These are phyloP conservation scores for Silvanus unidentatus DNA, from an alignment of 2,888 invertebrate species.

Conservation along the genomic window DNA sequence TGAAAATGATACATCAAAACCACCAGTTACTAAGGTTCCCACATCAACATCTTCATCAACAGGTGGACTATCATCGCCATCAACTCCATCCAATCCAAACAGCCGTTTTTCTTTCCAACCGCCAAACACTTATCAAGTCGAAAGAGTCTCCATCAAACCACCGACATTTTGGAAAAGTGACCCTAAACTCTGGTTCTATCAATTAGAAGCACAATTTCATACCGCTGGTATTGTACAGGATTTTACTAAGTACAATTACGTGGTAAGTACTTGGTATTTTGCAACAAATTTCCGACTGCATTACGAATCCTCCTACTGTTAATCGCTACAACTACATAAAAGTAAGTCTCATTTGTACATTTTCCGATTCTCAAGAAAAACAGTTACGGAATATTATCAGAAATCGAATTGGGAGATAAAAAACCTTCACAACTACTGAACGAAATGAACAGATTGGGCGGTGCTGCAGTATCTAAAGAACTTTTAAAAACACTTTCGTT, in stretches of 20 bases:
- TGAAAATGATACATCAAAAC: no score
- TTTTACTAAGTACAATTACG: conserved; percentile 22
- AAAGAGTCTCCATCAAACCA: conserved; percentile 8
- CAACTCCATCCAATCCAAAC: not conserved
- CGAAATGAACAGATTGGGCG: conserved; percentile 24
- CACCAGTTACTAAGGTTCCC: no score
- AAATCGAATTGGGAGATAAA: conserved; percentile 24
- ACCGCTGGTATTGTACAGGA: conserved; percentile 18
- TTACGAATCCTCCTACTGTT: conserved; percentile 16
- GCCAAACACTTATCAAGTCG: conserved; percentile 11
- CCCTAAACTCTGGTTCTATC: conserved; percentile 24
- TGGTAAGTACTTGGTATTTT: conserved; percentile 27
- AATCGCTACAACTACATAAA: conserved; percentile 20
- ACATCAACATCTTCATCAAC: no score
- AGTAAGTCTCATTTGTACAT: conserved; percentile 19
- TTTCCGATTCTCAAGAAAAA: conserved; percentile 22
- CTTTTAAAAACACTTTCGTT: conserved; percentile 24
- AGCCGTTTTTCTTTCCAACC: conserved; percentile 7
- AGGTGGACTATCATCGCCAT: not conserved
- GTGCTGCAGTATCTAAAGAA: conserved; percentile 17
- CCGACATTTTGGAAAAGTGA: conserved; percentile 22
- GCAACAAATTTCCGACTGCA: conserved; percentile 23
- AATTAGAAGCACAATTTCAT: conserved; percentile 25
- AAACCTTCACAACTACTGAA: conserved; percentile 25
- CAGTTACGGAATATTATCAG: conserved; percentile 18